These are phyloP conservation scores for Cecidostiba fungosa DNA, from an alignment of 2,888 invertebrate genomes.

Conservation along the genomic window DNA sequence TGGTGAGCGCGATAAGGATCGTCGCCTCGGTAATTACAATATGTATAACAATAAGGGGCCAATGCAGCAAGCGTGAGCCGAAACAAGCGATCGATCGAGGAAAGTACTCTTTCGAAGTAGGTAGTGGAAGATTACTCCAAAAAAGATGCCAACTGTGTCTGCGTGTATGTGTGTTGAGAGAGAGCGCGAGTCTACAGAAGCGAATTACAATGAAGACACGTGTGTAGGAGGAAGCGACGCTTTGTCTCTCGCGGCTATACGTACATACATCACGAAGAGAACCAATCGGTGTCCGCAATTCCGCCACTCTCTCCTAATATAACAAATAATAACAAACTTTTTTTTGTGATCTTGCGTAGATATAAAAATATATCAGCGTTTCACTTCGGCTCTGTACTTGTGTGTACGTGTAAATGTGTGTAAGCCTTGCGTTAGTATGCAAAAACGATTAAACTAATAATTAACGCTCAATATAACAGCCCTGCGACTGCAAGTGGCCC, in stretches of 20 bases:
- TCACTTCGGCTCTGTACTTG: slow-evolving; percentile 61
- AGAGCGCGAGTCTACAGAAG: not conserved
- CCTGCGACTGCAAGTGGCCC: slow-evolving; percentile 64
- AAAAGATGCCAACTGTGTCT: not conserved
- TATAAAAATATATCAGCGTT: slow-evolving; percentile 65
- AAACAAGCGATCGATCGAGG: not conserved
- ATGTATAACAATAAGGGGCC: not conserved
- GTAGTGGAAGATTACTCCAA: slow-evolving; percentile 49
- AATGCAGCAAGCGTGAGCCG: slow-evolving; percentile 8
- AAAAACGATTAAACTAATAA: slow-evolving; percentile 63
- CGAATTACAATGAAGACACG: not conserved
- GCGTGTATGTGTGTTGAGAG: not conserved
- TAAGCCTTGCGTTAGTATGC: slow-evolving; percentile 63
- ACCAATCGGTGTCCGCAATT: slow-evolving; percentile 40
- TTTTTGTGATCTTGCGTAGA: slow-evolving; percentile 60
- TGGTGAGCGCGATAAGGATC: slow-evolving; percentile 6
- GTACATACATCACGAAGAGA: not conserved
- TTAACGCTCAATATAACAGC: slow-evolving; percentile 64
- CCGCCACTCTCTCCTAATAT: slow-evolving; percentile 59
- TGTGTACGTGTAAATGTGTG: slow-evolving; percentile 51
- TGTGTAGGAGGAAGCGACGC: slow-evolving; percentile 10
- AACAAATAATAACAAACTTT: slow-evolving; percentile 65
- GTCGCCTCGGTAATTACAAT: not conserved
- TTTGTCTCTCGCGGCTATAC: not conserved
- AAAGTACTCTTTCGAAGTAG: slow-evolving; percentile 6